A percentile compares a stretch with the other conserved stretches of the same genome.
phyloP scores from a whole-genome alignment of 1,140 invertebrate genomes.

The Eurosta solidaginis region DNA sequence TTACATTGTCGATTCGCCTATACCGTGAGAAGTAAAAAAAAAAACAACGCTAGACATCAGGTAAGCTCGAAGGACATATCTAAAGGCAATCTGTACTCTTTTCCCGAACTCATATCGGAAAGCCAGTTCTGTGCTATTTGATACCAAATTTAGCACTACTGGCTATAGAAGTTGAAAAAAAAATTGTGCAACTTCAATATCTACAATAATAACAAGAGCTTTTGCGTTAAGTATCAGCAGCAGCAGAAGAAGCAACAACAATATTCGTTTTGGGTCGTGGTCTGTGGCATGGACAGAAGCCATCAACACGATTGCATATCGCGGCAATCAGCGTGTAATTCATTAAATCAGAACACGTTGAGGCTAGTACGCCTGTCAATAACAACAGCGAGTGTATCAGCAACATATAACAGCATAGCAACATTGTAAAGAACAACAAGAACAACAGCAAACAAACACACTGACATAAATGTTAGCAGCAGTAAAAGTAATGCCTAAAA shows the following conservation, averaged over 20 bases:
- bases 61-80: too few relatives aligned
- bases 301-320: constrained; percentile 27
- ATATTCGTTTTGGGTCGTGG: too few relatives aligned
- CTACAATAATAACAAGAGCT: not conserved
- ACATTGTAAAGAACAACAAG: not conserved
- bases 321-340: constrained; percentile 30
- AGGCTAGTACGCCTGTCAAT: constrained; percentile 35
- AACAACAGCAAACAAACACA: not conserved
- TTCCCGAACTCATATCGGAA: too few relatives aligned
- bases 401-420: not conserved
- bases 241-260: too few relatives aligned
- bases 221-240: not conserved
- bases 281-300: not conserved
- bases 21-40: too few relatives aligned
- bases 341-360: constrained; percentile 37
- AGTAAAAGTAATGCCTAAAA: not conserved
- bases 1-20: too few relatives aligned
- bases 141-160: too few relatives aligned
- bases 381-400: constrained; percentile 28
- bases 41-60: too few relatives aligned
- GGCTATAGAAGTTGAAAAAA: not conserved
- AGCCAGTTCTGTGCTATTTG: too few relatives aligned
- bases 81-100: too few relatives aligned
- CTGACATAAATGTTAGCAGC: not conserved
- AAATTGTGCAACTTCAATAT: not conserved